Percentiles rank a stretch among this genome's conserved stretches.
Evolutionary conservation across 2,888 invertebrate species (phyloP).

Genomic region (Sicus ferrugineus): DNA sequence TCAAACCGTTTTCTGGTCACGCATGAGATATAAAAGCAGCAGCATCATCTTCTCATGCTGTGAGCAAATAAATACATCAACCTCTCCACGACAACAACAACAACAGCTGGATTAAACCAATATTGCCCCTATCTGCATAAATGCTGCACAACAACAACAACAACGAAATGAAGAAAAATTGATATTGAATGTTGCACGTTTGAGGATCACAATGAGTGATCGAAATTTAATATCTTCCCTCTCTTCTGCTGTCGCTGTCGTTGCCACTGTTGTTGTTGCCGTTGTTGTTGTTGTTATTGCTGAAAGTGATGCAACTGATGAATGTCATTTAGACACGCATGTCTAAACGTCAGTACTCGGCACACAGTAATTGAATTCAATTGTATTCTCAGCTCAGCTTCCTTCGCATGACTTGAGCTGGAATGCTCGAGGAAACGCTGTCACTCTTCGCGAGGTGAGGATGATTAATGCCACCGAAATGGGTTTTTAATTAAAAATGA

Average conservation of each 20-base stretch:
- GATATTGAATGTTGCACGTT: slow-evolving; percentile 25
- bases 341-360: background rate
- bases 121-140: slow-evolving; percentile 27
- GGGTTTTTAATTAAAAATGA: slow-evolving; percentile 15
- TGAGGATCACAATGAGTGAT: slow-evolving; percentile 20
- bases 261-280: slow-evolving; percentile 2
- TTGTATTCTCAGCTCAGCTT: background rate
- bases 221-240: slow-evolving; percentile 22
- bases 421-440: background rate
- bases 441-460: background rate
- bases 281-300: background rate
- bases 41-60: slow-evolving; percentile 16
- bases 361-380: background rate
- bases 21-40: background rate
- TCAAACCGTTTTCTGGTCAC: background rate
- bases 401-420: background rate
- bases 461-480: slow-evolving; percentile 24
- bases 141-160: no score
- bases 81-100: background rate
- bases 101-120: background rate
- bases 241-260: slow-evolving; percentile 1
- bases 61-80: slow-evolving; percentile 22
- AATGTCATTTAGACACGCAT: slow-evolving; percentile 28
- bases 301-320: slow-evolving; percentile 26
- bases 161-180: slow-evolving; percentile 8